A percentile compares a stretch with the other conserved stretches of the same genome.
Evolutionary conservation across 1,140 invertebrate genomes (phyloP).

Genomic region (Nasonia giraulti): DNA sequence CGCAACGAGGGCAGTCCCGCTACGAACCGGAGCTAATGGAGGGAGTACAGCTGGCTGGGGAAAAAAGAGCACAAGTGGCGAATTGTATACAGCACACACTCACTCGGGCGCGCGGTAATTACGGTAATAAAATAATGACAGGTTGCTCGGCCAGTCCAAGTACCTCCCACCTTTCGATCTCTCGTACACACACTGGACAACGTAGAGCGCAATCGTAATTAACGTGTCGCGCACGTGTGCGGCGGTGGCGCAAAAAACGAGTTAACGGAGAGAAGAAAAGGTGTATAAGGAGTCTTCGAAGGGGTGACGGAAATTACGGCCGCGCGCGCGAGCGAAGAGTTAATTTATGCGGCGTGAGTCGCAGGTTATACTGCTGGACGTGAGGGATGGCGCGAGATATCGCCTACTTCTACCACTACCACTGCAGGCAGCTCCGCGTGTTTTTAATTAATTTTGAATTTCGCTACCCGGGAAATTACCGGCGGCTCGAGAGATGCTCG

Average conservation of each 20-base stretch:
- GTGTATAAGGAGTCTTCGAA: background rate
- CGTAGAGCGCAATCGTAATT: constrained; percentile 51
- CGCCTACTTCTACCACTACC: background rate
- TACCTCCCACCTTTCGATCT: constrained; percentile 48
- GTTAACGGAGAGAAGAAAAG: background rate
- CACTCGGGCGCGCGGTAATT: constrained; percentile 52
- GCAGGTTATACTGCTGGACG: background rate
- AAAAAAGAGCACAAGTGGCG: constrained; percentile 7
- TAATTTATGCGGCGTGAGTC: constrained; percentile 8
- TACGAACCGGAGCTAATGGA: background rate
- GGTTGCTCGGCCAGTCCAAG: constrained; percentile 50
- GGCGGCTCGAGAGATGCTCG: too few relatives aligned
- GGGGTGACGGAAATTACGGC: background rate
- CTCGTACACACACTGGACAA: too few relatives aligned
- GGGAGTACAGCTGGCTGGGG: background rate
- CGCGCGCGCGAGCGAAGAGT: background rate
- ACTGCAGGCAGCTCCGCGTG: background rate
- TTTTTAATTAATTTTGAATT: constrained; percentile 2
- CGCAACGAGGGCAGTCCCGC: background rate
- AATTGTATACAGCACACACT: background rate
- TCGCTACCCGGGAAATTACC: background rate
- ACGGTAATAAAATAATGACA: constrained; percentile 58
- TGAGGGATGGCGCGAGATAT: background rate
- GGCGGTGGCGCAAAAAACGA: background rate
- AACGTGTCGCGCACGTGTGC: constrained; percentile 49